A percentile compares a stretch with the other conserved stretches of the same genome.
These are phyloP conservation scores for Dipodomys stephensi DNA, from an alignment of 2,113 vertebrate genomes.

Conservation along the genomic window DNA sequence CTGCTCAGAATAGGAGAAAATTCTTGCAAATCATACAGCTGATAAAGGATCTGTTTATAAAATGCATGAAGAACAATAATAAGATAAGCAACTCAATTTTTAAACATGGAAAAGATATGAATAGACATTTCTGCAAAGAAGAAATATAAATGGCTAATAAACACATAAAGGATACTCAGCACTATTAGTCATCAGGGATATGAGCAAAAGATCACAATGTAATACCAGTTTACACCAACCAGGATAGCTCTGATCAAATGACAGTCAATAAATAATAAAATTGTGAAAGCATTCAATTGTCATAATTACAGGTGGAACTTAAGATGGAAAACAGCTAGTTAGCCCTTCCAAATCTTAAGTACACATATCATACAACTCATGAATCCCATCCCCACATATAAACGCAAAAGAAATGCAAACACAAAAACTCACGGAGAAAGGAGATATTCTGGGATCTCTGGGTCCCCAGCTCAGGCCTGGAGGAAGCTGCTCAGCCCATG, in stretches of 20 bases:
- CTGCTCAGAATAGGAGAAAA: background rate
- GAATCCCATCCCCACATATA: background rate
- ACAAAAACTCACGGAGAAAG: background rate
- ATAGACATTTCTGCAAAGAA: conserved; percentile 15
- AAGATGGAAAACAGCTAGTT: background rate
- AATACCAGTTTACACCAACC: background rate
- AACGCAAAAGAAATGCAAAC: background rate
- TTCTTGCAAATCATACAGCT: background rate
- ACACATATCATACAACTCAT: background rate
- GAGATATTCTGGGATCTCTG: background rate
- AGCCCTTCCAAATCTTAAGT: background rate
- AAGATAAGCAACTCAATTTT: background rate
- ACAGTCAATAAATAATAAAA: background rate
- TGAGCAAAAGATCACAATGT: background rate
- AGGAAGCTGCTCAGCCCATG: background rate
- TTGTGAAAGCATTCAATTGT: background rate
- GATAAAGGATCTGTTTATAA: background rate
- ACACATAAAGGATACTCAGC: background rate
- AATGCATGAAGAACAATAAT: background rate
- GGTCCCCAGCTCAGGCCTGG: background rate
- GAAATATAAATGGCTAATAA: background rate
- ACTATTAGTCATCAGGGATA: background rate
- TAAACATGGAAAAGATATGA: background rate
- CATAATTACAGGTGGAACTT: background rate
- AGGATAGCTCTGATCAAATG: background rate